Percentiles rank a stretch among this genome's conserved stretches.
Conservation (phyloP, 2,113 vertebrate species). For the Eurystomus gularis region DNA sequence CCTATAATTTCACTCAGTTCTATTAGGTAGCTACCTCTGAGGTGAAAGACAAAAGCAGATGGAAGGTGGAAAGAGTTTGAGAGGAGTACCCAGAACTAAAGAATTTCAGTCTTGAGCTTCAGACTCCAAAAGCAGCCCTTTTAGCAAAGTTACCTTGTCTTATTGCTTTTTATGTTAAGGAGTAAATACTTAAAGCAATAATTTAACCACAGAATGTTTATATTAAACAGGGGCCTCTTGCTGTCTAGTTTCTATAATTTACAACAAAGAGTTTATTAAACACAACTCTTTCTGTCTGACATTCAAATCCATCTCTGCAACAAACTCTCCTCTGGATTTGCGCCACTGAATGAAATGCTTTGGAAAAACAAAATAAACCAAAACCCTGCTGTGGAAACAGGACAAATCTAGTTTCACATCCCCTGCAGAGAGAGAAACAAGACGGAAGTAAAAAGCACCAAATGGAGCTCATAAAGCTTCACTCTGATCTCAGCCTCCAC, state of each 20-base stretch:
- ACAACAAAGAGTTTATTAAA: constrained; percentile 70
- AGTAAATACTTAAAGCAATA: constrained; percentile 6
- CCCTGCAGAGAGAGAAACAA: constrained; percentile 70
- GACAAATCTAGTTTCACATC: constrained; percentile 71
- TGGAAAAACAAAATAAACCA: constrained; percentile 74
- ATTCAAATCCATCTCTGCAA: constrained; percentile 71
- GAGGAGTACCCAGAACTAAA: not conserved
- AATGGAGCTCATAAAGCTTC: constrained; percentile 54
- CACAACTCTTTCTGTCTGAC: constrained; percentile 64
- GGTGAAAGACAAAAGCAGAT: not conserved
- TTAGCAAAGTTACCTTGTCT: not conserved
- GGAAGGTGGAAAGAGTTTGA: not conserved
- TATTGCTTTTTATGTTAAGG: not conserved
- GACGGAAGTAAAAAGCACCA: constrained; percentile 69
- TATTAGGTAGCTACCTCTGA: not conserved
- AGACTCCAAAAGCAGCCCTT: not conserved
- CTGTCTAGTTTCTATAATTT: constrained; percentile 54
- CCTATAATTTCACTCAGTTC: not conserved
- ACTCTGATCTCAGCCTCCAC: constrained; percentile 70
- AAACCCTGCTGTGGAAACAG: constrained; percentile 73
- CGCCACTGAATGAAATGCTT: constrained; percentile 72
- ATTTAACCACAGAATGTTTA: constrained; percentile 42
- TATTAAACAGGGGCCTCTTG: constrained; percentile 28
- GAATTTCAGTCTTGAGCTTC: not conserved
- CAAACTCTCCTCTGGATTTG: constrained; percentile 68